Conservation (phyloP, 1,140 invertebrate genomes). For the Mylabris phalerata region DNA sequence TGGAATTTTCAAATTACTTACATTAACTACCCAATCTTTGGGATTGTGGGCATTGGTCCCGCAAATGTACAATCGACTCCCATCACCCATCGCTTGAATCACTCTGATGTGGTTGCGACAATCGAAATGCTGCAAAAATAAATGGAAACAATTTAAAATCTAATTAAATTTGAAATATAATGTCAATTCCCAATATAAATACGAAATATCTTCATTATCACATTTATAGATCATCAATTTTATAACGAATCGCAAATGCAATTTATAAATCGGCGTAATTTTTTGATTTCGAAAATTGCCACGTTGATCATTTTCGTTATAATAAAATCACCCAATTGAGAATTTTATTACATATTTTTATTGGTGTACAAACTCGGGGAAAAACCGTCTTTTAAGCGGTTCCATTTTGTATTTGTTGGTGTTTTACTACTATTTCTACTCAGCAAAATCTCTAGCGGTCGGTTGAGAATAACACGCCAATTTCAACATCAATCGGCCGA, state of each 20-base stretch:
- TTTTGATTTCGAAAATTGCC: no score
- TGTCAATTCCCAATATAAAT: neutral
- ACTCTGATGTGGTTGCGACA: slow-evolving; percentile 79
- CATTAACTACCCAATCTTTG: slow-evolving; percentile 77
- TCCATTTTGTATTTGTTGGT: no score
- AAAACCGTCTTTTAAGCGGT: no score
- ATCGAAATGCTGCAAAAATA: slow-evolving; percentile 65
- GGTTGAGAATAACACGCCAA: slow-evolving; percentile 33
- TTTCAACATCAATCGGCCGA: slow-evolving; percentile 31
- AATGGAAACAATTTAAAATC: neutral
- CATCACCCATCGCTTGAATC: slow-evolving; percentile 73
- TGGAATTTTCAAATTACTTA: slow-evolving; percentile 46
- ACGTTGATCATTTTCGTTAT: no score
- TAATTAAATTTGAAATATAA: neutral
- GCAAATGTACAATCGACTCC: slow-evolving; percentile 71
- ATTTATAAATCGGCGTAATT: neutral
- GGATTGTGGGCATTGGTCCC: slow-evolving; percentile 82
- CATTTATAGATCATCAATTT: neutral
- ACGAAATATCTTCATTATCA: neutral
- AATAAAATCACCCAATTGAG: no score
- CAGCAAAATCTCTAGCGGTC: slow-evolving; percentile 25
- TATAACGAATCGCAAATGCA: neutral
- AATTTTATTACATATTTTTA: no score
- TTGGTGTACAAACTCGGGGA: no score
- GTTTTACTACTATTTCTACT: no score